Evolutionary conservation across 2,888 invertebrate genomes (phyloP), one percentile per base, ranked within the genome.

Genomic region (Chymomyza procnemis): DNA sequence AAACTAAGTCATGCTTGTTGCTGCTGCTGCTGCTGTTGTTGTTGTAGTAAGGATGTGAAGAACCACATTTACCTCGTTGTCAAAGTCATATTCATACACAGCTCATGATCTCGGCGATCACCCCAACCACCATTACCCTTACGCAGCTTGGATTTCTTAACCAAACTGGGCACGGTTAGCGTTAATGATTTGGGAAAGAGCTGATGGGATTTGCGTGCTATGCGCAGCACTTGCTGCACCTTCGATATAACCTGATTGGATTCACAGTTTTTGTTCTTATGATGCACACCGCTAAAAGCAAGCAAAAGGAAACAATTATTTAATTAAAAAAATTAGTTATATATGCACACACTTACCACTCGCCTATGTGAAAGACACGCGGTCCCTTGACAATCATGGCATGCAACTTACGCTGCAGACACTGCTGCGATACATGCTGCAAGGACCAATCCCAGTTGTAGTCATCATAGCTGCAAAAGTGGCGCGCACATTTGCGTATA

Each of bases 401-500:
- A 79, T 95, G 95, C 72, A 99, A 93, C 80, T 96, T 96, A 66
- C 93, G 92, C 0, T 93, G 93, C 68, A 96, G 92, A 86, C 96
- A 95, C 80, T 96, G 95, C 90, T 97, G 96, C 0, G 97, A 97
- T 61, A 98, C 93, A 89, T 97, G 96, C 75, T 98, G 95, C 75
- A 99, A 91, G 0, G 98, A 98, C 96, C 99, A 99, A 88, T 99
- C 99, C 99, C 99, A 99, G 90, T 99, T 99, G 91, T 99, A 99
- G 89, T 99, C 99, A 89, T 99, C 99, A 91, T 97, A 99, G 1
- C 95, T 94, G 91, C 99, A 99, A 91, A 99, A 99, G 88, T 95
- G 94, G 30, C 95, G 92, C 6, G 96, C 94, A 88, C 98, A 96
- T 30, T 93, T 93, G 87, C 95, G 94, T 54, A 99, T 94, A 78